These are phyloP conservation scores for Zaprionus ornatus DNA, from an alignment of 1,140 invertebrate species.

Conservation along the genomic window DNA sequence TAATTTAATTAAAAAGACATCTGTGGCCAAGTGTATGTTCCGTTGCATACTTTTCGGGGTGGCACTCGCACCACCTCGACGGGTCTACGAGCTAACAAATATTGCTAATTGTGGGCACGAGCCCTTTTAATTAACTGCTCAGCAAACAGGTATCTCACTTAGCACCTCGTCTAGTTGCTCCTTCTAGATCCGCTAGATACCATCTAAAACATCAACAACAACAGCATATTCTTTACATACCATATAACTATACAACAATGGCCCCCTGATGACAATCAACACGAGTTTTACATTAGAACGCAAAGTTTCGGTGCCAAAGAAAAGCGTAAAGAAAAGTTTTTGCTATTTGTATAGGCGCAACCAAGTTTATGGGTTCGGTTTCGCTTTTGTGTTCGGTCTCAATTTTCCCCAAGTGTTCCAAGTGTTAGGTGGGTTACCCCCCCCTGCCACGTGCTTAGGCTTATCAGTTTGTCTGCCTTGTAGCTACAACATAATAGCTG, in stretches of 20 bases:
- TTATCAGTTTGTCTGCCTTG: slow-evolving; percentile 61
- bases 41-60: slow-evolving; percentile 52
- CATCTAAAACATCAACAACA: not conserved
- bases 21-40: slow-evolving; percentile 26
- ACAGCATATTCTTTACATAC: slow-evolving; percentile 3
- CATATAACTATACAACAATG: slow-evolving; percentile 55
- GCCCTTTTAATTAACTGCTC: slow-evolving; percentile 68
- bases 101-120: slow-evolving; percentile 41
- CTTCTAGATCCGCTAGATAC: slow-evolving; percentile 31
- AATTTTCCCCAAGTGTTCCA: slow-evolving; percentile 4
- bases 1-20: slow-evolving; percentile 77
- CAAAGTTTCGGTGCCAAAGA: slow-evolving; percentile 58
- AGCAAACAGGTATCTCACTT: slow-evolving; percentile 32
- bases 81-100: not conserved
- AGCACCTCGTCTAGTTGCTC: slow-evolving; percentile 13
- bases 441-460: not conserved
- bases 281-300: slow-evolving; percentile 78
- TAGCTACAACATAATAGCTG: slow-evolving; percentile 80
- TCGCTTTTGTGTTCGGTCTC: slow-evolving; percentile 33
- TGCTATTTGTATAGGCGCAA: slow-evolving; percentile 72
- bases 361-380: slow-evolving; percentile 51
- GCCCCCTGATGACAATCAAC: slow-evolving; percentile 44
- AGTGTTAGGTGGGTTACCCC: not conserved
- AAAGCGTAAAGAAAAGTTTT: slow-evolving; percentile 59
- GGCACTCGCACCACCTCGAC: not conserved